These are phyloP conservation scores for Formica selysi DNA, from an alignment of 1,140 invertebrate species.

Conservation along the genomic window DNA sequence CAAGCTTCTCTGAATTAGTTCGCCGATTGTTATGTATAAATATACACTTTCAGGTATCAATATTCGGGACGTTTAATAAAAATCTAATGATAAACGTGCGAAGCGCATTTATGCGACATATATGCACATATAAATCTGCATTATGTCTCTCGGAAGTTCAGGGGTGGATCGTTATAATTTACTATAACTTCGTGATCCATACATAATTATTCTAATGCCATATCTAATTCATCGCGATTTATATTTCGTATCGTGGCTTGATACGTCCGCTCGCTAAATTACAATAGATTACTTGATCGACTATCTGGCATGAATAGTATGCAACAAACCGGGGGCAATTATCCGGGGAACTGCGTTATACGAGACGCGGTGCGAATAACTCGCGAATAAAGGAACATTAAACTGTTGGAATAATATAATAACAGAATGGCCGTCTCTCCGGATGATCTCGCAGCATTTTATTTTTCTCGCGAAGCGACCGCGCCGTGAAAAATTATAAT, in stretches of 20 bases:
- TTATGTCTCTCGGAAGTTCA: background rate
- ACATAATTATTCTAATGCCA: constrained; percentile 21
- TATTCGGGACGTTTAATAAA: background rate
- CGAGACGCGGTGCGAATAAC: constrained; percentile 42
- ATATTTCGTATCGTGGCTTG: background rate
- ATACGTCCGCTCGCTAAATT: constrained; percentile 28
- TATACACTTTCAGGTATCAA: background rate
- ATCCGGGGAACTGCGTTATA: constrained; percentile 37
- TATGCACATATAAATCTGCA: too few species aligned
- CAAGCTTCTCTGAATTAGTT: constrained; percentile 17
- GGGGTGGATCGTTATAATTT: background rate
- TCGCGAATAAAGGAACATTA: constrained; percentile 56
- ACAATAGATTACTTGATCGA: constrained; percentile 53
- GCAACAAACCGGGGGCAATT: constrained; percentile 45
- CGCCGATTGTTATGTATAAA: background rate
- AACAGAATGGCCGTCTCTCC: constrained; percentile 40
- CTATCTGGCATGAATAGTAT: constrained; percentile 21
- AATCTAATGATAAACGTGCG: background rate
- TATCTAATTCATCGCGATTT: constrained; percentile 30
- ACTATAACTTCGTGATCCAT: constrained; percentile 5
- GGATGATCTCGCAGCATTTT: constrained; percentile 56
- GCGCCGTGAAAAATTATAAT: constrained; percentile 68
- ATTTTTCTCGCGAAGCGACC: constrained; percentile 28
- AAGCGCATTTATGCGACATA: background rate
- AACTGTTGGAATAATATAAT: constrained; percentile 65